phyloP scores from a whole-genome alignment of 2,888 invertebrate genomes.

The Melinaea menophilus region DNA sequence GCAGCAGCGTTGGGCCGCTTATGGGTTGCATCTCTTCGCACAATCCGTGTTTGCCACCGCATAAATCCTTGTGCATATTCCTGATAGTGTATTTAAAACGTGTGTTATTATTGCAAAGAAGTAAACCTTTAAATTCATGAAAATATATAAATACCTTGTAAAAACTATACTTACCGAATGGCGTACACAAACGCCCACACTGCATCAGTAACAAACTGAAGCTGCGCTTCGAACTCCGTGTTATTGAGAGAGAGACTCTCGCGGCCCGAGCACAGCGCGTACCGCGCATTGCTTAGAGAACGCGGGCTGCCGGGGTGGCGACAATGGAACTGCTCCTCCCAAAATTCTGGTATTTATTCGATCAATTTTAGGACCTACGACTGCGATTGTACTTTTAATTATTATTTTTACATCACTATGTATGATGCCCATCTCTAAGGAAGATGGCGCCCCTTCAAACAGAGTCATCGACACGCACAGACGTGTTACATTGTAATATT shows the following conservation, averaged over 20 bases:
- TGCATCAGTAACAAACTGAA: constrained; percentile 97
- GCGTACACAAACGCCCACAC: constrained; percentile 96
- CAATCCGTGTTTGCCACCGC: constrained; percentile 84
- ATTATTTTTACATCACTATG: no score
- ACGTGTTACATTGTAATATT: no score
- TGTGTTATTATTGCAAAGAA: neutral
- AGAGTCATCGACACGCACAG: no score
- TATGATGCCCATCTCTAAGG: no score
- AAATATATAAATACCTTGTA: neutral
- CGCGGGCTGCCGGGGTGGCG: constrained; percentile 87
- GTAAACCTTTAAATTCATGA: neutral
- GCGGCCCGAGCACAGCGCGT: constrained; percentile 85
- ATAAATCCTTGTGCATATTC: constrained; percentile 90
- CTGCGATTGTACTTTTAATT: no score
- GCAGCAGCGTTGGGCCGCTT: constrained; percentile 90
- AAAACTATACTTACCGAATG: constrained; percentile 76
- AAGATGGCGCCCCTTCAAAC: no score
- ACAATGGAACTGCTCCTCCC: constrained; percentile 96
- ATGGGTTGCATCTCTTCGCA: constrained; percentile 94
- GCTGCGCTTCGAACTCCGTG: constrained; percentile 92
- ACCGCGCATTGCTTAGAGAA: constrained; percentile 88
- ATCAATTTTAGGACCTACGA: no score
- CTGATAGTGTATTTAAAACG: constrained; percentile 55
- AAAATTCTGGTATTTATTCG: constrained; percentile 82
- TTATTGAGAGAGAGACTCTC: constrained; percentile 86